Percentiles rank a stretch among this genome's conserved stretches.
Evolutionary conservation across 2,888 invertebrate genomes (phyloP).

Genomic region (Pachycephus smyrnensis): DNA sequence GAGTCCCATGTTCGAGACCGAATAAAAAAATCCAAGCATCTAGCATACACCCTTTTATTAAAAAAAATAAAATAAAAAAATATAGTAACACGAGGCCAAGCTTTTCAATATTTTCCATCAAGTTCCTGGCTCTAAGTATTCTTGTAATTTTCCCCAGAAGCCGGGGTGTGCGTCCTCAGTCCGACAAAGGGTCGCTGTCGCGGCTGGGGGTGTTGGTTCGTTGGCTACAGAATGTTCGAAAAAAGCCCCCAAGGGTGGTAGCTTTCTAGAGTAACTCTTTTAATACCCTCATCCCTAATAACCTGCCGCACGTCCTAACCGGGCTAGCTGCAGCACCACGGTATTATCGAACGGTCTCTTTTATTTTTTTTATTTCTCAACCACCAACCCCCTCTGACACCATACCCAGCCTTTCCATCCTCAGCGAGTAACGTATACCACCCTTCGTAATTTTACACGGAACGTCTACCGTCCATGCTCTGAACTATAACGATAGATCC

Average conservation of each 20-base stretch:
- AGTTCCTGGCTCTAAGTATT: background rate
- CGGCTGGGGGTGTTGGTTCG: background rate
- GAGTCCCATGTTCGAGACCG: background rate
- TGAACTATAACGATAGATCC: background rate
- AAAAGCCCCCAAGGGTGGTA: constrained; percentile 25
- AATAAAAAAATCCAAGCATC: background rate
- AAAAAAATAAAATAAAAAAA: background rate
- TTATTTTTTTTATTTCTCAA: background rate
- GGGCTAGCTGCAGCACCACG: constrained; percentile 11
- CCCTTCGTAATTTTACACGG: background rate
- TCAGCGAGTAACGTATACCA: background rate
- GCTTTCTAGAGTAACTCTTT: constrained; percentile 37
- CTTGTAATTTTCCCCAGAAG: background rate
- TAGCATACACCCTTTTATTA: background rate
- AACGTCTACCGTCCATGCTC: background rate
- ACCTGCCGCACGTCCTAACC: constrained; percentile 9
- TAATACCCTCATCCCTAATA: constrained; percentile 20
- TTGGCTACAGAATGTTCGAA: background rate
- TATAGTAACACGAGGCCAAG: background rate
- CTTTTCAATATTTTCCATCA: background rate
- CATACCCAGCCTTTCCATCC: too few species aligned
- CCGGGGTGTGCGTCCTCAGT: background rate
- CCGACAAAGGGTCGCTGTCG: background rate
- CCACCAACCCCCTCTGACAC: background rate
- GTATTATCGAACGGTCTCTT: constrained; percentile 21